These are phyloP conservation scores for Augochlorella aurata DNA, from an alignment of 2,888 invertebrate species.

Conservation along the genomic window DNA sequence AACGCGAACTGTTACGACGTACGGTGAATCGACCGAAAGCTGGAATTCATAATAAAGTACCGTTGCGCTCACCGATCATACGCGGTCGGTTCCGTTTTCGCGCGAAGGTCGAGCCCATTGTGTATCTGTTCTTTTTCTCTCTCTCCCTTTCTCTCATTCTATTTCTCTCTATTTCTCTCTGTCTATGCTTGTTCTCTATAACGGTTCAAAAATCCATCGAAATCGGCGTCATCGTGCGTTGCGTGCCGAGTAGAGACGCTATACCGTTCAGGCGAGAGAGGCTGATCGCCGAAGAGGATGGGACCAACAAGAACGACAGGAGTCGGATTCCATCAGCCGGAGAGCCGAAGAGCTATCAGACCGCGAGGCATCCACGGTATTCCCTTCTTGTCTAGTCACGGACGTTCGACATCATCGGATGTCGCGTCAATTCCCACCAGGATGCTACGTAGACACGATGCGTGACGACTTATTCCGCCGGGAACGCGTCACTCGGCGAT, in stretches of 20 bases:
- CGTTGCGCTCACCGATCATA: slow-evolving; percentile 36
- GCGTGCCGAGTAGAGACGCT: not conserved
- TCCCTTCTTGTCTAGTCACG: slow-evolving; percentile 53
- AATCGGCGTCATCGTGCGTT: slow-evolving; percentile 35
- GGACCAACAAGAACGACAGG: slow-evolving; percentile 43
- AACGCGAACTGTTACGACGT: slow-evolving; percentile 21
- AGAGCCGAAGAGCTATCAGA: slow-evolving; percentile 56
- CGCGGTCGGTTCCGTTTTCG: slow-evolving; percentile 19
- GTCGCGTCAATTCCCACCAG: slow-evolving; percentile 36
- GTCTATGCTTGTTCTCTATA: slow-evolving; percentile 6
- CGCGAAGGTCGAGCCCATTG: slow-evolving; percentile 21
- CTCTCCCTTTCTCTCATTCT: not conserved
- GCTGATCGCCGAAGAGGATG: not conserved
- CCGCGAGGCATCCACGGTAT: slow-evolving; percentile 58
- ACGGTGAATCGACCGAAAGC: slow-evolving; percentile 23
- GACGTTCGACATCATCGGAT: slow-evolving; percentile 26
- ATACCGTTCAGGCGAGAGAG: not conserved
- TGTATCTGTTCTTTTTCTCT: not conserved
- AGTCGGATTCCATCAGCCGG: slow-evolving; percentile 56
- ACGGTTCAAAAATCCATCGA: slow-evolving; percentile 52
- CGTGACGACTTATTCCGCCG: slow-evolving; percentile 6
- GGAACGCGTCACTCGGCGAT: not conserved
- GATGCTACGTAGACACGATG: not conserved
- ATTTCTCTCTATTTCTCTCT: not conserved
- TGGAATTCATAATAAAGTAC: slow-evolving; percentile 43